A percentile compares a stretch with the other conserved stretches of the same genome.
phyloP scores from a whole-genome alignment of 2,888 invertebrate species.

The Pomacea canaliculata region DNA sequence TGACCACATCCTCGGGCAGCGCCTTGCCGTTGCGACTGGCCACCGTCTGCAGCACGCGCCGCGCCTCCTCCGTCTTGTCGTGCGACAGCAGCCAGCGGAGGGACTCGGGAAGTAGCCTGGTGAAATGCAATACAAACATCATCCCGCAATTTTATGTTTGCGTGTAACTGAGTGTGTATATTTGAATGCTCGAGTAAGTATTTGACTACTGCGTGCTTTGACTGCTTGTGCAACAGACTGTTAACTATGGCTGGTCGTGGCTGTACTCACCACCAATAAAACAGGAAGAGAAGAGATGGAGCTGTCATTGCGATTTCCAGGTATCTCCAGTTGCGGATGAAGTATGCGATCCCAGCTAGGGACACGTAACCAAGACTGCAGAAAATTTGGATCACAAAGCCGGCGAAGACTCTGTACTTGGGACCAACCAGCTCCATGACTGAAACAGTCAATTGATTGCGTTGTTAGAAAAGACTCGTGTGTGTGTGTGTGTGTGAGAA shows the following conservation, averaged over 20 bases:
- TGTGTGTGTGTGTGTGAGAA: no score
- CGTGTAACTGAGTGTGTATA: no score
- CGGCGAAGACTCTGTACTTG: conserved; percentile 43
- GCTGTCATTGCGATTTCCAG: conserved; percentile 46
- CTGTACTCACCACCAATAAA: conserved; percentile 42
- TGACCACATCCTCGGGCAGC: conserved; percentile 28
- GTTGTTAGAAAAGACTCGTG: not conserved
- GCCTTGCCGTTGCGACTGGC: conserved; percentile 79
- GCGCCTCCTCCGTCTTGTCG: conserved; percentile 85
- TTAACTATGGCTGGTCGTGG: no score
- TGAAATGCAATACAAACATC: not conserved
- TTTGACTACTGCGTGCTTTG: no score
- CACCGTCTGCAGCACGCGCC: conserved; percentile 81
- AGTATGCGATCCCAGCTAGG: conserved; percentile 44
- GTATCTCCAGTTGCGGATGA: conserved; percentile 46
- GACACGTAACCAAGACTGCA: conserved; percentile 48
- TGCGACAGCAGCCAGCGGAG: conserved; percentile 89
- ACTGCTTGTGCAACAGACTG: no score
- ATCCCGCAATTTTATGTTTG: not conserved
- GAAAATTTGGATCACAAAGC: conserved; percentile 39
- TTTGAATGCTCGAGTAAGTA: no score
- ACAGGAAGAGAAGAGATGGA: conserved; percentile 44
- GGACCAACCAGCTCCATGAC: conserved; percentile 49
- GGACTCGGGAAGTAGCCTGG: conserved; percentile 87
- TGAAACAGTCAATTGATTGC: conserved; percentile 25